Conservation (phyloP, 2,888 invertebrate species). For the Nysson spinosus region DNA sequence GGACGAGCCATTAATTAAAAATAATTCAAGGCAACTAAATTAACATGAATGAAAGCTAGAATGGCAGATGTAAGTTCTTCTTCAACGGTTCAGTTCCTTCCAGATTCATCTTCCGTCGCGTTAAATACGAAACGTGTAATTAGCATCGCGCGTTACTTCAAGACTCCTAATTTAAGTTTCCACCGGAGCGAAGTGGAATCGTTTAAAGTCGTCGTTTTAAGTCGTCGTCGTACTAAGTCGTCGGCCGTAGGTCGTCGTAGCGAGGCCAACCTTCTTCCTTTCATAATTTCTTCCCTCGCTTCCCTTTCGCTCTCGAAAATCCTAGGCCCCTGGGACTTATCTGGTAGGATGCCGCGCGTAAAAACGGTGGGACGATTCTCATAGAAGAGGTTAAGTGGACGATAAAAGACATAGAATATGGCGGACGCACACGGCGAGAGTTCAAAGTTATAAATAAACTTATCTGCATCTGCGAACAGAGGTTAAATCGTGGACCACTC, state of each 20-base stretch:
- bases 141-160: slow-evolving; percentile 38
- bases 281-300: too few species aligned
- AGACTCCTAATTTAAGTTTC: slow-evolving; percentile 45
- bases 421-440: slow-evolving; percentile 7
- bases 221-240: too few species aligned
- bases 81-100: not conserved
- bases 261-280: too few species aligned
- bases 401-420: not conserved
- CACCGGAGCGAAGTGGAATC: not conserved
- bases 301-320: too few species aligned
- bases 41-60: too few species aligned
- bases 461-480: slow-evolving; percentile 17
- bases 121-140: slow-evolving; percentile 39
- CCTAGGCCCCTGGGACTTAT: too few species aligned
- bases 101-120: slow-evolving; percentile 7
- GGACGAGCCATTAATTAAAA: too few species aligned
- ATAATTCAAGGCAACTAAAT: too few species aligned
- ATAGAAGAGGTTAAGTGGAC: too few species aligned
- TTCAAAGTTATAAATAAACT: slow-evolving; percentile 29
- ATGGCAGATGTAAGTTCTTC: not conserved
- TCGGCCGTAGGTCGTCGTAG: too few species aligned
- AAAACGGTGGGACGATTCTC: too few species aligned
- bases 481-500: slow-evolving; percentile 9
- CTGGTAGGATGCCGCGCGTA: too few species aligned
- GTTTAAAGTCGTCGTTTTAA: not conserved